Evolutionary conservation across 2,797 vertebrate genomes (phyloP), one percentile per base, ranked within the genome.

Genomic region (Esox lucius): DNA sequence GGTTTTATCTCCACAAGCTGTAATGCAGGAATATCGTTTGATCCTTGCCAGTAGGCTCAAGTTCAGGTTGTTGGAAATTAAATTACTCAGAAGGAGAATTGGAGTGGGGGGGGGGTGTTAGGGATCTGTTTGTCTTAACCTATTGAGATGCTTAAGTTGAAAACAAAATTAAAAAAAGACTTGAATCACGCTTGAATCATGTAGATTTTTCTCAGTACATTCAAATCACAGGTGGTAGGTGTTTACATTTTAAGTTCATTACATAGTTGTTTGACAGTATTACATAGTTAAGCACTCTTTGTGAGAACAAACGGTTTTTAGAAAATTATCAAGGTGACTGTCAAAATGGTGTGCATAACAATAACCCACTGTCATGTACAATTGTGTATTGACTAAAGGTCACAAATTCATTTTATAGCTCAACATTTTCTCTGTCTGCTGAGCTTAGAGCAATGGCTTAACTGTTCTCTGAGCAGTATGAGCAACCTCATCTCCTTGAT

Each of bases 391-490:
- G 56, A 59, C n/a, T 59, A 11, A 59, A 24, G 56, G 56, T 24
- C 56, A 24, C 56, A 24, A 11, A 7, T 31, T 65, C 24, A 65
- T 33, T 65, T 64, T 31, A n/a, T 61, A 61, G 65, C 28, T 65
- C 15, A 65, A 76, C 35, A 70, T 68, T 35, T 83, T n/a, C 51
- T 83, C 65, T 39, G 86, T 79, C 71, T 22, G 2, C 77, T 76
- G 66, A 74, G 67, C 42, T 2, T 8, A 56, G 24, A 75, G 81
- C 68, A 65, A 89, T 88, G 87, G 68, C 84, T 31, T 86, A 75
- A 87, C 74, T 71, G 51, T 84, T 62, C 67, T 17, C 64, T 66
- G 64, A 42, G 61, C 75, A 89, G 72, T 61, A 92, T 92, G 90
- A 69, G 72, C 67, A 19, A 71, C 72, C 61, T 83, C 53, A 39